These are phyloP conservation scores for Antennarius striatus DNA, from an alignment of 2,113 vertebrate species.

Conservation along the genomic window DNA sequence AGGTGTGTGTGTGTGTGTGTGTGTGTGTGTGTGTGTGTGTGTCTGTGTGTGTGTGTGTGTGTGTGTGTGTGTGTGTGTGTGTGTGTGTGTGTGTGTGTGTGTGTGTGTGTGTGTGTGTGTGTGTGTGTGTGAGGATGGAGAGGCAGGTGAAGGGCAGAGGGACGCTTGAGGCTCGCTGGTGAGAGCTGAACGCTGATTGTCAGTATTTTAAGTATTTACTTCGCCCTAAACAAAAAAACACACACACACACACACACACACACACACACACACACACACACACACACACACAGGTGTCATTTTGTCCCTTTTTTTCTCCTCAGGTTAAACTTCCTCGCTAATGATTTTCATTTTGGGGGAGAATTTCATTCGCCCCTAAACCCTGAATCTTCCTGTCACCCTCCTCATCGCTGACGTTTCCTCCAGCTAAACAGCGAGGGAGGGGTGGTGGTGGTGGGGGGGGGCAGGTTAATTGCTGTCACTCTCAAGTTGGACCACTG, in stretches of 20 bases:
- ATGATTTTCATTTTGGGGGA: slow-evolving; percentile 93
- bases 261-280: slow-evolving; percentile 64
- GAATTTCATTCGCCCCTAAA: slow-evolving; percentile 98
- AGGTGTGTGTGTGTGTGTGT: slow-evolving; percentile 76
- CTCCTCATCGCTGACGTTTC: slow-evolving; percentile 96
- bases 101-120: too few species aligned
- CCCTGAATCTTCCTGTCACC: slow-evolving; percentile 98
- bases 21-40: slow-evolving; percentile 52
- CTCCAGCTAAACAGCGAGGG: slow-evolving; percentile 98
- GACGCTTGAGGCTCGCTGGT: slow-evolving; percentile 69
- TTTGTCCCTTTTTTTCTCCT: slow-evolving; percentile 67
- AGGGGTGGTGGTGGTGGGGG: slow-evolving; percentile 50
- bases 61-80: too few species aligned
- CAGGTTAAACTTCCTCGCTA: slow-evolving; percentile 81
- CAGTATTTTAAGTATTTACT: slow-evolving; percentile 49
- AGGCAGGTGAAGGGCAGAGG: slow-evolving; percentile 72
- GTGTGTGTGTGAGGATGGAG: slow-evolving; percentile 2
- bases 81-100: too few species aligned
- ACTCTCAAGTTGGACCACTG: slow-evolving; percentile 98
- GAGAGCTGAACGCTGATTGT: slow-evolving; percentile 48
- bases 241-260: slow-evolving; percentile 16
- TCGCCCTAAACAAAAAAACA: slow-evolving; percentile 27
- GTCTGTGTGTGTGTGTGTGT: slow-evolving; percentile 53
- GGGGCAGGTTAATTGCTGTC: slow-evolving; percentile 99
- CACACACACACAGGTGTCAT: slow-evolving; percentile 36